Percentiles rank a stretch among this genome's conserved stretches.
Evolutionary conservation across 2,888 invertebrate species (phyloP).

Genomic region (Eurytoma adleriae): DNA sequence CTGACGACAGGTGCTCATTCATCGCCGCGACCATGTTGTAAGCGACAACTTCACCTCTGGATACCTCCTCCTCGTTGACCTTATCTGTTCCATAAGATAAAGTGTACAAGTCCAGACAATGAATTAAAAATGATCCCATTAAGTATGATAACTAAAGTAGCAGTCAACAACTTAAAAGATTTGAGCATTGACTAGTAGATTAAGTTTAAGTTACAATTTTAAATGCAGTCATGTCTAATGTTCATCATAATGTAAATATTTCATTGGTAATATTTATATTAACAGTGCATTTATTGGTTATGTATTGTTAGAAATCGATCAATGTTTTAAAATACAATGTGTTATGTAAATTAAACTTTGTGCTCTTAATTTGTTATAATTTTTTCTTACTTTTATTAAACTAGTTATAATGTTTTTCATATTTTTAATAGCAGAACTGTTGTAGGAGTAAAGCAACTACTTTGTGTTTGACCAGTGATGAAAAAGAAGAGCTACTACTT

Average conservation of each 20-base stretch:
- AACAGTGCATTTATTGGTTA: conserved; percentile 37
- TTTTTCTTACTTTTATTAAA: conserved; percentile 13
- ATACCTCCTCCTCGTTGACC: conserved; percentile 54
- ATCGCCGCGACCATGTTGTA: conserved; percentile 76
- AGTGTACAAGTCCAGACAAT: conserved; percentile 2
- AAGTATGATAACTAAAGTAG: conserved; percentile 15
- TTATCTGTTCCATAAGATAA: conserved; percentile 52
- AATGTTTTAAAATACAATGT: background rate
- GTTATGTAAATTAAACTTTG: background rate
- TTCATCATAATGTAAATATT: background rate
- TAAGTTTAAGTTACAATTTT: background rate
- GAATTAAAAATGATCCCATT: conserved; percentile 16
- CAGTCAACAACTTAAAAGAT: background rate
- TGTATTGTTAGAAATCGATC: conserved; percentile 25
- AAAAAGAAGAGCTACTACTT: conserved; percentile 42
- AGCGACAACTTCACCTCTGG: conserved; percentile 57
- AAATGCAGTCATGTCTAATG: background rate
- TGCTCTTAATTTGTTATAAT: background rate
- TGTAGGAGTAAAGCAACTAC: conserved; percentile 18
- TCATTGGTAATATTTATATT: conserved; percentile 5
- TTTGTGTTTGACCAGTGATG: conserved; percentile 30
- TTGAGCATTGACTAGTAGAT: background rate
- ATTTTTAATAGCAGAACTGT: conserved; percentile 25
- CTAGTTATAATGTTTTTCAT: conserved; percentile 23
- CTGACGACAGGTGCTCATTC: conserved; percentile 74